These are phyloP conservation scores for Chydorus sphaericus DNA, from an alignment of 2,888 invertebrate species.

Conservation along the genomic window DNA sequence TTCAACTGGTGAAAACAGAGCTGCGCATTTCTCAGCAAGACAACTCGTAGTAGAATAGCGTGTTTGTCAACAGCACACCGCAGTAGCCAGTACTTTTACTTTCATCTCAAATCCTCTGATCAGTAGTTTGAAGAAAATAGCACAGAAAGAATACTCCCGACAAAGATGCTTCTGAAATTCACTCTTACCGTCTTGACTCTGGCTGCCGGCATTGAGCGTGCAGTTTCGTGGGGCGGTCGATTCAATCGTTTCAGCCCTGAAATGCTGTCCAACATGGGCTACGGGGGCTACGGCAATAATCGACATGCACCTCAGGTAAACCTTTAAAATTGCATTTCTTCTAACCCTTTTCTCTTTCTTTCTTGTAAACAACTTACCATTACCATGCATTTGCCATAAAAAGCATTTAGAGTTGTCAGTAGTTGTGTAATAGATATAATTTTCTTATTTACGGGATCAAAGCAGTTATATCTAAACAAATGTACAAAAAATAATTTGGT, in stretches of 20 bases:
- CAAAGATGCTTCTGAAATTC: not conserved
- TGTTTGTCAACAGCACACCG: too few relatives aligned
- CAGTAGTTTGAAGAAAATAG: too few relatives aligned
- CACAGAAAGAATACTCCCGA: too few relatives aligned
- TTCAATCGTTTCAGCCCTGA: constrained; percentile 79
- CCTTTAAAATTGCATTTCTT: constrained; percentile 21
- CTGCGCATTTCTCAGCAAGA: not conserved
- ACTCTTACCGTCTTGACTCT: not conserved
- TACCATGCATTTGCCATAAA: too few relatives aligned
- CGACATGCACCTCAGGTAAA: constrained; percentile 35
- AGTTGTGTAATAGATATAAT: too few relatives aligned
- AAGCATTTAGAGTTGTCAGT: too few relatives aligned
- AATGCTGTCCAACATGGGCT: constrained; percentile 63
- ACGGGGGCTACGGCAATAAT: constrained; percentile 48
- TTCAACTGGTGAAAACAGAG: constrained; percentile 2
- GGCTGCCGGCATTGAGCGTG: not conserved
- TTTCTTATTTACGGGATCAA: too few relatives aligned
- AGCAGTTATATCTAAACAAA: too few relatives aligned
- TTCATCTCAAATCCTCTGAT: too few relatives aligned
- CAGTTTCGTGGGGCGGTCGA: constrained; percentile 35
- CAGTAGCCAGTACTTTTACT: too few relatives aligned
- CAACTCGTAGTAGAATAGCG: not conserved
- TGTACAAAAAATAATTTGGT: too few relatives aligned
- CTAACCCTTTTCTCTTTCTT: not conserved
- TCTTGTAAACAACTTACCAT: too few relatives aligned